Evolutionary conservation across 1,140 invertebrate species (phyloP).

Genomic region (Gryllus bimaculatus): DNA sequence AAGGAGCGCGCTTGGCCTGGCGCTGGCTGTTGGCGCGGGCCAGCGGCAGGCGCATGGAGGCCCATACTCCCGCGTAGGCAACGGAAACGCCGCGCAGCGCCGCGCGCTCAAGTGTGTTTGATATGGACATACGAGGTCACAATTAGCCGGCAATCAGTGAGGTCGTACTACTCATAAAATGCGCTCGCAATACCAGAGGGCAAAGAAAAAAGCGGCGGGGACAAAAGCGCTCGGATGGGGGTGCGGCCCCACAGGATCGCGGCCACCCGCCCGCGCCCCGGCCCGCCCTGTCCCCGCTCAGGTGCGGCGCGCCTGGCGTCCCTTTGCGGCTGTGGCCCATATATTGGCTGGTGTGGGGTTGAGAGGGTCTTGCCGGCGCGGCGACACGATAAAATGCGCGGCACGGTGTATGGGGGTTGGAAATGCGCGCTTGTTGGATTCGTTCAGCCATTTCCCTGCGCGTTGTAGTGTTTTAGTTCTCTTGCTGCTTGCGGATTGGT

Average conservation of each 20-base stretch:
- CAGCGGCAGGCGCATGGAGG: background rate
- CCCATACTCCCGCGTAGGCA: too few species aligned
- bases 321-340: background rate
- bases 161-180: background rate
- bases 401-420: too few species aligned
- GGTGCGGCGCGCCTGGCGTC: too few species aligned
- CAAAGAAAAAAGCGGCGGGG: background rate
- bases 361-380: too few species aligned
- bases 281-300: too few species aligned
- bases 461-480: too few species aligned
- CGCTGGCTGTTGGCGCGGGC: background rate
- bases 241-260: background rate
- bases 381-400: too few species aligned
- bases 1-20: background rate
- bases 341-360: background rate
- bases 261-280: too few species aligned
- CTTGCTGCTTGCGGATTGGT: too few species aligned
- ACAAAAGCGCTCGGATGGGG: background rate
- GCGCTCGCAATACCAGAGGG: slow-evolving; percentile 2
- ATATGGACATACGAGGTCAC: background rate
- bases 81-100: too few species aligned
- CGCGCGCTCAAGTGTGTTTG: background rate
- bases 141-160: background rate
- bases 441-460: too few species aligned
- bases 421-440: too few species aligned